phyloP scores from a whole-genome alignment of 1,140 invertebrate genomes.

The Brachionus plicatilis region DNA sequence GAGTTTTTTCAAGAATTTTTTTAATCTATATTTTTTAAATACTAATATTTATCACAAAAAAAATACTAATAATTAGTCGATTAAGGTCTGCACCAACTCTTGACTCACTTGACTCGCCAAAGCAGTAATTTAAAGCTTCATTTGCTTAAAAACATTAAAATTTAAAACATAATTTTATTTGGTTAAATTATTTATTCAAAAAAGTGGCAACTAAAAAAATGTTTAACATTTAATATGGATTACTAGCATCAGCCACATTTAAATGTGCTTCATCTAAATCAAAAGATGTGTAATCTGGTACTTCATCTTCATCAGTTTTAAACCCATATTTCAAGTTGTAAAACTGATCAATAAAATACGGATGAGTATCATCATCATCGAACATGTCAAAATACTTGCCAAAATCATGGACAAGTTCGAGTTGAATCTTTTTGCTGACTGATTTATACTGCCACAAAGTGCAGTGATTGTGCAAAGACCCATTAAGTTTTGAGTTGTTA shows the following conservation, averaged over 20 bases:
- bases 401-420: conserved; percentile 9
- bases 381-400: conserved; percentile 25
- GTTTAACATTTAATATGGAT: not conserved
- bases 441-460: conserved; percentile 13
- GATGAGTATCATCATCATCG: conserved; percentile 40
- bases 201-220: no score
- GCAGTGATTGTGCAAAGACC: conserved; percentile 10
- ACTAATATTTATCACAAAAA: no score
- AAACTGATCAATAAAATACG: conserved; percentile 27
- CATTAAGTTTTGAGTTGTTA: not conserved
- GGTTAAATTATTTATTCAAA: no score
- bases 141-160: no score
- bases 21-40: no score
- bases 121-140: no score
- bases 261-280: not conserved
- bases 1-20: no score
- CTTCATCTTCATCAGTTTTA: conserved; percentile 20
- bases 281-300: conserved; percentile 15
- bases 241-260: not conserved
- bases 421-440: conserved; percentile 18
- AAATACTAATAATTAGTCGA: no score
- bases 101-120: no score
- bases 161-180: no score
- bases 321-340: conserved; percentile 31
- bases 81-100: no score